Percentiles rank a stretch among this genome's conserved stretches.
phyloP scores from a whole-genome alignment of 1,140 invertebrate species.

The Lamellibrachia luymesi region DNA sequence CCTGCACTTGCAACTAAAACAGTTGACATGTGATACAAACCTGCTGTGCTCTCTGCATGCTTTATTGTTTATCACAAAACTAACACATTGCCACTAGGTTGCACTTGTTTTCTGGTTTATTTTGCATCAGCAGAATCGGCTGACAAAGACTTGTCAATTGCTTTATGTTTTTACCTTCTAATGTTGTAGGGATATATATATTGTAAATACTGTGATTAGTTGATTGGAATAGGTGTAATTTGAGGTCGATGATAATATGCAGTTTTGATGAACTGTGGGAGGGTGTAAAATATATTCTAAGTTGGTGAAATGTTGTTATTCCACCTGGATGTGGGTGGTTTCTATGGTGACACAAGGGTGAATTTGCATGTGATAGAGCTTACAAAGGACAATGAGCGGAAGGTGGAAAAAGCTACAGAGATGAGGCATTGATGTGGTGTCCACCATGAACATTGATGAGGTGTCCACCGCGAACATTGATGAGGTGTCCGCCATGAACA shows the following conservation, averaged over 20 bases:
- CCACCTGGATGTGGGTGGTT: neutral
- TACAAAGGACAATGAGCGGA: neutral
- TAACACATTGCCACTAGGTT: neutral
- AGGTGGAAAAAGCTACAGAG: neutral
- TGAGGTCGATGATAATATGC: neutral
- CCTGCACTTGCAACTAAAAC: neutral
- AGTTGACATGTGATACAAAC: neutral
- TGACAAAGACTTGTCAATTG: neutral
- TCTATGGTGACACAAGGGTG: neutral
- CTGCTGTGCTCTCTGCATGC: neutral
- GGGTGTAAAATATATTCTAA: neutral
- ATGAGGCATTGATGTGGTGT: neutral
- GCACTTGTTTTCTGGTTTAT: neutral
- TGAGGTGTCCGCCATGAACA: neutral
- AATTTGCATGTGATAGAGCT: neutral
- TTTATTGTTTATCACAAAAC: neutral
- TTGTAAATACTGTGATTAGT: conserved; percentile 1
- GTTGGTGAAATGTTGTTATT: neutral
- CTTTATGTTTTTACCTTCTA: neutral
- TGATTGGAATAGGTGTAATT: neutral
- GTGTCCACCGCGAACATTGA: neutral
- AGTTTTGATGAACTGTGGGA: neutral
- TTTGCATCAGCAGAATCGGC: neutral
- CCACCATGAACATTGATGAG: neutral
- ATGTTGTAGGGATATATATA: neutral